Conservation (phyloP, 2,888 invertebrate genomes). For the Alviniconcha strummeri region DNA sequence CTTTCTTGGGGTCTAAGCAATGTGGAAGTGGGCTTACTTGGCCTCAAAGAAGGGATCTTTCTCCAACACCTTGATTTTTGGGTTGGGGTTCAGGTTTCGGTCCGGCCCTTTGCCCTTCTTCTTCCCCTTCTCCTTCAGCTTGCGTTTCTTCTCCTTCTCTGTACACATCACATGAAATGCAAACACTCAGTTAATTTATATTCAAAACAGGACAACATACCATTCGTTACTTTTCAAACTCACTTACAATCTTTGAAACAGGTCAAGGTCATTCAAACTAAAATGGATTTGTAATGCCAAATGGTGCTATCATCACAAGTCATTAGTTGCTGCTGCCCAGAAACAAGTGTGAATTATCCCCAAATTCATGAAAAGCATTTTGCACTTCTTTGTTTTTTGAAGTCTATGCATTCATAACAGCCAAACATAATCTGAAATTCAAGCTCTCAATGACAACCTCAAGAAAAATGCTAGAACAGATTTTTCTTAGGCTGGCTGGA, state of each 20-base stretch:
- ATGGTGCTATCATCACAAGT: no score
- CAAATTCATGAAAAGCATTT: no score
- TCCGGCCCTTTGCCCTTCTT: conserved; percentile 62
- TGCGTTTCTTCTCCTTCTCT: conserved; percentile 32
- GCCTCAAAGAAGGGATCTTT: conserved; percentile 74
- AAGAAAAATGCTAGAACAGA: neutral
- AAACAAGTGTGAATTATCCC: no score
- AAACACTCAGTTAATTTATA: neutral
- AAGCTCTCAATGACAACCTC: neutral
- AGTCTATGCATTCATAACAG: no score
- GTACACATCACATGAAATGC: neutral
- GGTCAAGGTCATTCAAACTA: no score
- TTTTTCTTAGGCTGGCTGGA: no score
- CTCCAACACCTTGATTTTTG: conserved; percentile 69
- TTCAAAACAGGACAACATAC: neutral
- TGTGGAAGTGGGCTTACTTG: conserved; percentile 58
- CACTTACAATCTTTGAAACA: neutral
- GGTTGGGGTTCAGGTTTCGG: conserved; percentile 69
- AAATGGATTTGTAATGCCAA: no score
- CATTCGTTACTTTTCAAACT: neutral
- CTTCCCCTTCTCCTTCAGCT: conserved; percentile 39
- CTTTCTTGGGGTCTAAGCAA: no score
- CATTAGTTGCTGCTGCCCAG: no score
- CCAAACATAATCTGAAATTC: neutral
- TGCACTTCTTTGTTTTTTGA: no score